Percentiles rank a stretch among this genome's conserved stretches.
Conservation (phyloP, 2,113 vertebrate genomes). For the Pogonocichla stellata region DNA sequence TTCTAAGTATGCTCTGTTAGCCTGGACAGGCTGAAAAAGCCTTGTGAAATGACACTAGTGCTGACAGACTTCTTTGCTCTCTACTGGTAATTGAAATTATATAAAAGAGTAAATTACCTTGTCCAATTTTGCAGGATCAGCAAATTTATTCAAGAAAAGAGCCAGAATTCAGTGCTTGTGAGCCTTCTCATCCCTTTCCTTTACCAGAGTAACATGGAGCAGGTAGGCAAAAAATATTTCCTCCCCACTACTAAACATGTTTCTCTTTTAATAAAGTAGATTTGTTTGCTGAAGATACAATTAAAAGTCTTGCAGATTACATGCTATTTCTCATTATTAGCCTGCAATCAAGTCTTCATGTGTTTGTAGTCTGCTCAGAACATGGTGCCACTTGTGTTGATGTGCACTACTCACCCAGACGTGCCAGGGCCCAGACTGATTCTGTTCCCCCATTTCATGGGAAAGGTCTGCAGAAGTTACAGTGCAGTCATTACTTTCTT, state of each 20-base stretch:
- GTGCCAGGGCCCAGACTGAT: background rate
- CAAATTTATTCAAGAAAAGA: slow-evolving; percentile 88
- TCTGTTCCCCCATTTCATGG: background rate
- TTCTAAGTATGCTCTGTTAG: rapidly evolving
- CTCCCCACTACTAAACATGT: rapidly evolving
- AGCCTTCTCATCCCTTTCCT: slow-evolving; percentile 89
- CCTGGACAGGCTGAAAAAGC: background rate
- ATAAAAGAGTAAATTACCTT: background rate
- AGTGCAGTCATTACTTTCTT: background rate
- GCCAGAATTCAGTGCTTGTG: slow-evolving; percentile 89
- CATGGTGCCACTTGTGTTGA: rapidly evolving
- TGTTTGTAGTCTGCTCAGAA: background rate
- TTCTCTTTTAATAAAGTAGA: background rate
- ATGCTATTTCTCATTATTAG: background rate
- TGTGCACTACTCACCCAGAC: background rate
- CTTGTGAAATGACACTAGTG: background rate
- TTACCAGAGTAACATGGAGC: slow-evolving; percentile 77
- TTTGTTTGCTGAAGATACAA: background rate
- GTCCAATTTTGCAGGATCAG: slow-evolving; percentile 80
- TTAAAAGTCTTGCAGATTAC: background rate
- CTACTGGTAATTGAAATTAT: background rate
- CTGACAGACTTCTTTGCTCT: background rate
- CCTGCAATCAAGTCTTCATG: background rate
- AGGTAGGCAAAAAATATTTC: slow-evolving; percentile 72
- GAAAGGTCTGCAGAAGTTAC: background rate